Conservation (phyloP, 92 coral and sea anemone genomes). For the Umimayanthus chanpuru region DNA sequence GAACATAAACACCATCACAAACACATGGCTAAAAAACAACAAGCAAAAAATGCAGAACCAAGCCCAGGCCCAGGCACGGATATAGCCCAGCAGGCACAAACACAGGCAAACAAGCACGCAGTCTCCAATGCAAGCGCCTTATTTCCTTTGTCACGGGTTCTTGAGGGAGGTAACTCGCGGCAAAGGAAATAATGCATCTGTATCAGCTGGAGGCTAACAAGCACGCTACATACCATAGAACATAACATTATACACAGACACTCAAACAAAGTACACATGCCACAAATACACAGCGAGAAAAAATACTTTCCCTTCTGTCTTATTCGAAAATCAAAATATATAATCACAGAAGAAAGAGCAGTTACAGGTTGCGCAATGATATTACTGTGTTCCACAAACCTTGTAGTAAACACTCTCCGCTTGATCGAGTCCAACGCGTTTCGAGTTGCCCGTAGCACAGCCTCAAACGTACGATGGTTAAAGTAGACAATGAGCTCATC, state of each 20-base stretch:
- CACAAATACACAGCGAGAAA: too few species aligned
- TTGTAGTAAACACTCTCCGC: constrained; percentile 78
- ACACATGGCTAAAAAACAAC: neutral
- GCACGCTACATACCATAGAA: too few species aligned
- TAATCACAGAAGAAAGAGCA: too few species aligned
- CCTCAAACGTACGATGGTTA: constrained; percentile 87
- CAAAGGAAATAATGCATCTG: too few species aligned
- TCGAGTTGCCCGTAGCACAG: constrained; percentile 77
- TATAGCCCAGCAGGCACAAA: neutral
- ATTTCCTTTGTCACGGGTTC: too few species aligned
- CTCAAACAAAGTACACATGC: too few species aligned
- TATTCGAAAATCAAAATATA: neutral
- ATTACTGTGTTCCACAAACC: constrained; percentile 35
- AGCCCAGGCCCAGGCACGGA: neutral
- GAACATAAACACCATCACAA: neutral
- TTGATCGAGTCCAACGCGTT: constrained; percentile 87
- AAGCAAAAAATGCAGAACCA: neutral
- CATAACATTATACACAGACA: too few species aligned
- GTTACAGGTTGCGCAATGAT: too few species aligned
- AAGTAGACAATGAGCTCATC: constrained; percentile 83
- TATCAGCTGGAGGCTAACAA: too few species aligned
- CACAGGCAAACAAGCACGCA: neutral
- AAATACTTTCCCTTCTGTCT: too few species aligned
- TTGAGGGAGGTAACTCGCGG: too few species aligned
- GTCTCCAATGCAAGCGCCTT: too few species aligned